Conservation (phyloP, 1,140 invertebrate species). For the Drosophila kikkawai region DNA sequence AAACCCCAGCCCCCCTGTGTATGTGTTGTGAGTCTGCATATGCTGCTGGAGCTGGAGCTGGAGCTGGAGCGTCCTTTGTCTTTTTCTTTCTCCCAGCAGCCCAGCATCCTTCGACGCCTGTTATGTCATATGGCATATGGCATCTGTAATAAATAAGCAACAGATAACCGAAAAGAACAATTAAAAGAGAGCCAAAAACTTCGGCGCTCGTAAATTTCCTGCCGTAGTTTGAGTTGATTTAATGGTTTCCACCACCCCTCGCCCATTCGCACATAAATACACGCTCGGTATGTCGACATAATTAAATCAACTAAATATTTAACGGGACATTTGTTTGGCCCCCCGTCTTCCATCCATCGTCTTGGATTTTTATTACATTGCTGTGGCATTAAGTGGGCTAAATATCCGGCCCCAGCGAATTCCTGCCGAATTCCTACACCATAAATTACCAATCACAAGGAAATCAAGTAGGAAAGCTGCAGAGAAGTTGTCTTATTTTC, state of each 20-base stretch:
- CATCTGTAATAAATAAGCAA: conserved; percentile 79
- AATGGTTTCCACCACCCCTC: conserved; percentile 43
- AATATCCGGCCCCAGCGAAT: conserved; percentile 25
- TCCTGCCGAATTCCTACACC: conserved; percentile 17
- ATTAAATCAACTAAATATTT: conserved; percentile 84
- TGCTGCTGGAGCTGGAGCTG: conserved; percentile 1
- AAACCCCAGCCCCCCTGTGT: conserved; percentile 37
- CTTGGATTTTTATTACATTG: conserved; percentile 76
- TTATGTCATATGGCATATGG: conserved; percentile 75
- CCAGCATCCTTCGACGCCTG: conserved; percentile 10
- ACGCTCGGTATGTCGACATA: conserved; percentile 54
- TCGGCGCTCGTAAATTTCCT: conserved; percentile 68
- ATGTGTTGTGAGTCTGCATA: conserved; percentile 4
- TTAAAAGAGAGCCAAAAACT: conserved; percentile 46
- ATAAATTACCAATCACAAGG: conserved; percentile 68
- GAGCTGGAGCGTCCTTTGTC: not conserved
- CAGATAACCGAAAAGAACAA: conserved; percentile 73
- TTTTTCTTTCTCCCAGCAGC: not conserved
- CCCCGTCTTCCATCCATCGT: conserved; percentile 47
- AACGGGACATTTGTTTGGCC: conserved; percentile 75
- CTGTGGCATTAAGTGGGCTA: conserved; percentile 70
- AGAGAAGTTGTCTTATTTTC: not conserved
- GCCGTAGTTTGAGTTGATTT: conserved; percentile 77
- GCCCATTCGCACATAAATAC: conserved; percentile 15
- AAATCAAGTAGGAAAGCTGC: not conserved